A percentile compares a stretch with the other conserved stretches of the same genome.
Conservation (phyloP, 2,797 vertebrate genomes). For the Semotilus atromaculatus region DNA sequence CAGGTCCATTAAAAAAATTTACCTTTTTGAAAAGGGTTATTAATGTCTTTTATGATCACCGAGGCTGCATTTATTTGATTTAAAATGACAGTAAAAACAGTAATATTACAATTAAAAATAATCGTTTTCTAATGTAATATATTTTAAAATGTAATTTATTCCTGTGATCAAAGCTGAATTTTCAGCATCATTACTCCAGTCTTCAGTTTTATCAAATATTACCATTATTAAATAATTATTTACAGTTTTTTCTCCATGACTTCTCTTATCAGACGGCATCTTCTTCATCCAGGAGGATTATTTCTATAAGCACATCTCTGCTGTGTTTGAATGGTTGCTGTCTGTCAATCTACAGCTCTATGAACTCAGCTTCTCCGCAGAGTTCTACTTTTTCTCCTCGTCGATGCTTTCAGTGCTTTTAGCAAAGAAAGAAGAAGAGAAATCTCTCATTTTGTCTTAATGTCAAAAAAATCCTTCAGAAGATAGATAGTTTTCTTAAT, state of each 20-base stretch:
- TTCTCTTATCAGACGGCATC: slow-evolving; percentile 68
- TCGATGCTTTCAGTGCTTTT: slow-evolving; percentile 78
- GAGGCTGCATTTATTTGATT: not conserved
- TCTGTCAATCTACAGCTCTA: slow-evolving; percentile 79
- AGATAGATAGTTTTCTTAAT: not conserved
- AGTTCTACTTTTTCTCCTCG: slow-evolving; percentile 80
- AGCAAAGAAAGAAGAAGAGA: slow-evolving; percentile 71
- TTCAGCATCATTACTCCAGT: no score
- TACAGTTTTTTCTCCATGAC: slow-evolving; percentile 64
- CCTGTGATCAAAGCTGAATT: no score
- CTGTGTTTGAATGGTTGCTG: slow-evolving; percentile 81
- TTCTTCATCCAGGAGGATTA: slow-evolving; percentile 67
- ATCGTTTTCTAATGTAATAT: not conserved
- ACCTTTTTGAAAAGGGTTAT: no score
- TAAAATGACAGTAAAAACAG: not conserved
- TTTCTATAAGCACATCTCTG: slow-evolving; percentile 70
- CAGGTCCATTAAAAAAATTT: no score
- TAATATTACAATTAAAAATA: not conserved
- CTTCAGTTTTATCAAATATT: not conserved
- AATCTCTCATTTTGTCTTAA: slow-evolving; percentile 73
- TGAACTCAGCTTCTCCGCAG: slow-evolving; percentile 76
- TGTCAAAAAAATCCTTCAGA: slow-evolving; percentile 34
- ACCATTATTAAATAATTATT: not conserved
- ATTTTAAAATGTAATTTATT: no score
- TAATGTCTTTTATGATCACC: no score